A percentile compares a stretch with the other conserved stretches of the same genome.
These are phyloP conservation scores for Rhynchomys soricoides DNA, from an alignment of 2,113 vertebrate genomes.

Conservation along the genomic window DNA sequence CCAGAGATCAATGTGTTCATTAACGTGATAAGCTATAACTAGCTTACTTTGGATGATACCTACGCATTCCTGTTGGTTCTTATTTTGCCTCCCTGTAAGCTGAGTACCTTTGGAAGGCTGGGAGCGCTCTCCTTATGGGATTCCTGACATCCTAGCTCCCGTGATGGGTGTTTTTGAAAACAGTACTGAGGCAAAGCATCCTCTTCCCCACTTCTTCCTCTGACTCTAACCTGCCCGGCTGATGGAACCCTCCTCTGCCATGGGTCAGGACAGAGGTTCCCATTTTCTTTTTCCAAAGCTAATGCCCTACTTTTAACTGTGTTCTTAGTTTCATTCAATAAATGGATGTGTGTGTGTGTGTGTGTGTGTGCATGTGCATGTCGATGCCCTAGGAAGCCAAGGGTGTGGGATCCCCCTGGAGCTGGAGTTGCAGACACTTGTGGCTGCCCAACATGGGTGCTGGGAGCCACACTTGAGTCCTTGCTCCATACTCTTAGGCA, in stretches of 20 bases:
- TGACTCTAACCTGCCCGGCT: neutral
- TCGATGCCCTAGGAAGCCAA: neutral
- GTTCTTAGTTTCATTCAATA: neutral
- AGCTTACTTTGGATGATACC: neutral
- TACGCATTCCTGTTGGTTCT: neutral
- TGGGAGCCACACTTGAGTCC: neutral
- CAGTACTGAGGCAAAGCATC: neutral
- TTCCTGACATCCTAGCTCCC: neutral
- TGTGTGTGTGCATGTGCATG: neutral
- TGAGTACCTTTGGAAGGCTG: neutral
- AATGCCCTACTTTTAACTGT: neutral
- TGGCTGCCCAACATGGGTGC: neutral
- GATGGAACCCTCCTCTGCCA: too few relatives aligned
- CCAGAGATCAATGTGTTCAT: neutral
- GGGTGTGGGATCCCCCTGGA: neutral
- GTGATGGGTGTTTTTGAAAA: neutral
- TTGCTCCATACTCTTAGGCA: neutral
- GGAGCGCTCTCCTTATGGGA: neutral
- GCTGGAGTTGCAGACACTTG: neutral
- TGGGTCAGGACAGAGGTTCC: neutral
- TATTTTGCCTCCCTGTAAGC: neutral
- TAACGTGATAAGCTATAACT: neutral
- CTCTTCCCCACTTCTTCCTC: too few relatives aligned
- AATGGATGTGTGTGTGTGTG: neutral
- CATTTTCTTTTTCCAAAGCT: neutral